Evolutionary conservation across 2,113 vertebrate species (phyloP).

Genomic region (Andinoacara biseriatus): DNA sequence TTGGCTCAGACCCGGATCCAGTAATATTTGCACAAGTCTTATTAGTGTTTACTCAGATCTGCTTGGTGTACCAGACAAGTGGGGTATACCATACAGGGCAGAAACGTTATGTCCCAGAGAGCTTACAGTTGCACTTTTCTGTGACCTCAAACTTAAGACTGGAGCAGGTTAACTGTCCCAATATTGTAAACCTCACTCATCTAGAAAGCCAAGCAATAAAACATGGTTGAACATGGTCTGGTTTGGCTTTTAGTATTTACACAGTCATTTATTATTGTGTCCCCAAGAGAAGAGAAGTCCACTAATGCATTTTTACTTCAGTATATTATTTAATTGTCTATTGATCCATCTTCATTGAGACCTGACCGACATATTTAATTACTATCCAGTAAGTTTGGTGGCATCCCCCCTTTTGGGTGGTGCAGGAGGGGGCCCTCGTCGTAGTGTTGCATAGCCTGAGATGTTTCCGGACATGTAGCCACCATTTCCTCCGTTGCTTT

Average conservation of each 20-base stretch:
- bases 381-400: constrained; percentile 94
- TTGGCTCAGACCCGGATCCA: constrained; percentile 61
- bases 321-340: constrained; percentile 37
- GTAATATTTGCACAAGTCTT: constrained; percentile 43
- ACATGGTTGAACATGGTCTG: constrained; percentile 26
- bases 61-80: constrained; percentile 23
- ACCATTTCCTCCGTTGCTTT: constrained; percentile 72
- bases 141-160: constrained; percentile 15
- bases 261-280: constrained; percentile 13
- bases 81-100: constrained; percentile 16
- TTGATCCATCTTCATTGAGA: constrained; percentile 8
- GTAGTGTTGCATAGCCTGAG: constrained; percentile 96
- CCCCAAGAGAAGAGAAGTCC: constrained; percentile 2
- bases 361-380: constrained; percentile 72
- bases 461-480: constrained; percentile 86
- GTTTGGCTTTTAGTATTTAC: constrained; percentile 57
- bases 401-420: constrained; percentile 94
- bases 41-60: constrained; percentile 12
- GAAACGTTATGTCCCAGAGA: constrained; percentile 34
- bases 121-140: constrained; percentile 7
- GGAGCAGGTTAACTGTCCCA: background rate
- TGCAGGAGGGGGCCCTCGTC: constrained; percentile 91
- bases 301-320: constrained; percentile 21
- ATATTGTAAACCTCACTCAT: constrained; percentile 26
- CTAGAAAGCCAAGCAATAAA: constrained; percentile 33